Evolutionary conservation across 2,888 invertebrate genomes (phyloP), one percentile per base, ranked within the genome.

Genomic region (Syrphus vitripennis): DNA sequence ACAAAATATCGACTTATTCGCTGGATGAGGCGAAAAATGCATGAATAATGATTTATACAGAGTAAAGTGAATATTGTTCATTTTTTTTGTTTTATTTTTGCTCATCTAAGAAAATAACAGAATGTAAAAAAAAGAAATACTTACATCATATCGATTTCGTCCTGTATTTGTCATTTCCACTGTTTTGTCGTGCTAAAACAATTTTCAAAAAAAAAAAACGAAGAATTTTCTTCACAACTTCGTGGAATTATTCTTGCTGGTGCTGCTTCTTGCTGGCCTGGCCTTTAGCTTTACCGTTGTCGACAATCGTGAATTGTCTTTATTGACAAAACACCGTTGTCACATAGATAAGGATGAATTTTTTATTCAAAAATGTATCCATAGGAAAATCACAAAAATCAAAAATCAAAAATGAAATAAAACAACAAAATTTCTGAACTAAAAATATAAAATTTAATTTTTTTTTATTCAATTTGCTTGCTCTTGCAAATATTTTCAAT

Each of bases 91-190:
- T 31, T 16, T 63, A 37, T 16, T 29, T 16, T 26, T 21, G n/a
- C 14, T 14, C 42, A 3, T 19, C n/a, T 19, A 16, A 48, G 31
- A 24, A 50, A 50, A 16, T 69, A 24, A 48, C n/a, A n/a, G n/a
- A 72, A 37, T 59, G 2, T 9, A 45, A 48, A 31, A 19, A 42
- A 45, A 61, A 69, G 69, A 61, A 72, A 42, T 59, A 86, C 86
- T 86, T 86, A 86, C 86, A 86, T 86, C 86, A 82, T 86, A 86
- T 86, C 86, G 86, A 82, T 82, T 86, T 86, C 82, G 82, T 86
- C 86, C 82, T 75, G 82, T 71, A 86, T 74, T 82, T 86, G 77
- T 86, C 86, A 86, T 86, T 81, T 82, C 86, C 78, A 77, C 81
- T 31, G 31, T 74, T 65, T 77, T 69, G 72, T 57, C 19, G 55